Evolutionary conservation across 2,797 vertebrate genomes (phyloP).

Genomic region (Cyprinella venusta): DNA sequence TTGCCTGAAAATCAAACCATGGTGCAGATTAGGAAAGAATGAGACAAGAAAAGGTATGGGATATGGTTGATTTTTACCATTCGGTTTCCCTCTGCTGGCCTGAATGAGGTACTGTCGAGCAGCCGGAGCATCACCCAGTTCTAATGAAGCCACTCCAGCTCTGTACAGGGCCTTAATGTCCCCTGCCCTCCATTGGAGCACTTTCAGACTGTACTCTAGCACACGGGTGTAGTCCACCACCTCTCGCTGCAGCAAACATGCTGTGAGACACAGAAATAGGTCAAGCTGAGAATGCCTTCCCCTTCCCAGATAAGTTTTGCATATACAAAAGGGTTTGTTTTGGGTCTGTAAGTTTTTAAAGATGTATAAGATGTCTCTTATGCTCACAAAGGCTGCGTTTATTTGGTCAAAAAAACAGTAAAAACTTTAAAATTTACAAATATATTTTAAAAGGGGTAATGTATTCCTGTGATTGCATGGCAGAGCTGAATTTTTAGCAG

Average conservation of each 20-base stretch:
- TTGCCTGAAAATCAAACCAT: background rate
- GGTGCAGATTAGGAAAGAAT: background rate
- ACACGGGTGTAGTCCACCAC: constrained; percentile 85
- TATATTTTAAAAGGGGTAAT: background rate
- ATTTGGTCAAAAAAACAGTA: background rate
- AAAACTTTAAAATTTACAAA: background rate
- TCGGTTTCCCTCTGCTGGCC: constrained; percentile 82
- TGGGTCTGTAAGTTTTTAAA: too few species aligned
- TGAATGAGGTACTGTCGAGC: constrained; percentile 82
- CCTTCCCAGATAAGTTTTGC: background rate
- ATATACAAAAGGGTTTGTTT: background rate
- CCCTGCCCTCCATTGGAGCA: constrained; percentile 79
- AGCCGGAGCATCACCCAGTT: constrained; percentile 83
- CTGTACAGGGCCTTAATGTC: constrained; percentile 89
- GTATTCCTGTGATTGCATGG: background rate
- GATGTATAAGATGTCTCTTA: background rate
- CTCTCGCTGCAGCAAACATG: constrained; percentile 86
- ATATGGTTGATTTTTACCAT: constrained; percentile 74
- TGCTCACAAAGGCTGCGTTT: background rate
- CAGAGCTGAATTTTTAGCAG: background rate
- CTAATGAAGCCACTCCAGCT: constrained; percentile 85
- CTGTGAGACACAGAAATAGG: constrained; percentile 66
- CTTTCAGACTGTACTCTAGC: constrained; percentile 85
- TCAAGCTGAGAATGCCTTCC: background rate
- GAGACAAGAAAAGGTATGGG: background rate